Base-by-base conservation (phyloP, 2,113 vertebrate genomes). In the Megaceryle maxima region DNA sequence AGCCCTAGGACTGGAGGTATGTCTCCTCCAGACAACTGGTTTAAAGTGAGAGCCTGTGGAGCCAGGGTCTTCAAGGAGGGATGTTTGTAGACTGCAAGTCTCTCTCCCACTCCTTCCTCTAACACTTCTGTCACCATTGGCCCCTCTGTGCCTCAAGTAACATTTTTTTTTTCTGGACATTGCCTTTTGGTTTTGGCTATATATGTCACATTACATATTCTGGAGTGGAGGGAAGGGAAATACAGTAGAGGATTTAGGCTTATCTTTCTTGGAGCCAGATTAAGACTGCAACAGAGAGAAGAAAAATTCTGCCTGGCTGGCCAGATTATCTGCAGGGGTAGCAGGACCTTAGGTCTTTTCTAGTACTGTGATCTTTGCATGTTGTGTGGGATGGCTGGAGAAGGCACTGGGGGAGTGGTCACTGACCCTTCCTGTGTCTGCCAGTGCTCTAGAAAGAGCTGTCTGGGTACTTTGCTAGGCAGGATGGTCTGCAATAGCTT, bases 291-390 rank as follows among this genome's bases (percentile, higher is more conserved):
- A 37, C 6, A 70, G 78, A 29, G n/a, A 79, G 51, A 16, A 67
- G n/a, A n/a, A 85, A 93, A 67, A 39, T 60, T 82, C 62, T 87
- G 64, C 51, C 72, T 83, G 77, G 14, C 78, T 62, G 56, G 26
- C 6, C 1, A 14, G 84, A 85, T 85, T 53, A 79, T 37, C 70
- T 86, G 84, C 13, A 29, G 56, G 2, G 85, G 31, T 15, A 43
- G 85, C 20, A 24, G 90, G 63, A 53, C 70, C 68, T 64, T 83
- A 86, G 75, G 48, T 83, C 70, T 66, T 53, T 56, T 72, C 21
- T 50, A 46, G 83, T 0, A 0, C 63, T 56, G 26, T 64, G 82
- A 43, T 64, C 20, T 44, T 48, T 16, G 10, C 1, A 0, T n/a
- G 74, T 3, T 28, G 14, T 28, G 66, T 1, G 5, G 72, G 48